A percentile compares a stretch with the other conserved stretches of the same genome.
Conservation (phyloP, 1,140 invertebrate genomes). For the Heliconius congener region DNA sequence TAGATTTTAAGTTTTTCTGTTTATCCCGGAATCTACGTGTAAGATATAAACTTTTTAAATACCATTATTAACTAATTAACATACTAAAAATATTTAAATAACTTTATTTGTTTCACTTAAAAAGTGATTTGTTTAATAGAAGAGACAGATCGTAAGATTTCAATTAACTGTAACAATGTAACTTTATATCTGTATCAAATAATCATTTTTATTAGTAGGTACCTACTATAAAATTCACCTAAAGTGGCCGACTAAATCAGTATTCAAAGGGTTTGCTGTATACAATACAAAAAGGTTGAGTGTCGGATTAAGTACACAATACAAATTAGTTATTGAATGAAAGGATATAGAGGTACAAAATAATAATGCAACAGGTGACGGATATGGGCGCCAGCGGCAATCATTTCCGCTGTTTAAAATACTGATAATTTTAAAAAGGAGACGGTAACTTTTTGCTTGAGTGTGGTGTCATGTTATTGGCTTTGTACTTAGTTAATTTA, state of each 20-base stretch:
- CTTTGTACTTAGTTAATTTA: neutral
- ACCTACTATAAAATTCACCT: neutral
- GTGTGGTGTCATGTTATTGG: neutral
- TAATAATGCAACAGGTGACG: slow-evolving; percentile 18
- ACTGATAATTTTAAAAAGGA: neutral
- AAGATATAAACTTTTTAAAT: too few relatives aligned
- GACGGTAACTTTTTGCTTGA: neutral
- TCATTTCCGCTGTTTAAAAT: slow-evolving; percentile 19
- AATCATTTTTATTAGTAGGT: neutral
- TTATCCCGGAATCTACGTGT: too few relatives aligned
- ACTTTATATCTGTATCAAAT: neutral
- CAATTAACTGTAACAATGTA: neutral
- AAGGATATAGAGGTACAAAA: slow-evolving; percentile 19
- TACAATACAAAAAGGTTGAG: neutral
- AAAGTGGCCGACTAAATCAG: neutral
- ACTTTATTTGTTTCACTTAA: neutral
- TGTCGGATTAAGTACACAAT: slow-evolving; percentile 1
- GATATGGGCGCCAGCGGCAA: slow-evolving; percentile 18
- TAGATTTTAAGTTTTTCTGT: too few relatives aligned
- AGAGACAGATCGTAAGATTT: too few relatives aligned
- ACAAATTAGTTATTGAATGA: slow-evolving; percentile 28
- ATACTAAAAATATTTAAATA: too few relatives aligned
- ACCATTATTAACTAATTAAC: too few relatives aligned
- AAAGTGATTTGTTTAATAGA: neutral
- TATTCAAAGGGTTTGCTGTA: neutral